These are phyloP conservation scores for Oryzias sinensis DNA, from an alignment of 2,797 vertebrate genomes.

Conservation along the genomic window DNA sequence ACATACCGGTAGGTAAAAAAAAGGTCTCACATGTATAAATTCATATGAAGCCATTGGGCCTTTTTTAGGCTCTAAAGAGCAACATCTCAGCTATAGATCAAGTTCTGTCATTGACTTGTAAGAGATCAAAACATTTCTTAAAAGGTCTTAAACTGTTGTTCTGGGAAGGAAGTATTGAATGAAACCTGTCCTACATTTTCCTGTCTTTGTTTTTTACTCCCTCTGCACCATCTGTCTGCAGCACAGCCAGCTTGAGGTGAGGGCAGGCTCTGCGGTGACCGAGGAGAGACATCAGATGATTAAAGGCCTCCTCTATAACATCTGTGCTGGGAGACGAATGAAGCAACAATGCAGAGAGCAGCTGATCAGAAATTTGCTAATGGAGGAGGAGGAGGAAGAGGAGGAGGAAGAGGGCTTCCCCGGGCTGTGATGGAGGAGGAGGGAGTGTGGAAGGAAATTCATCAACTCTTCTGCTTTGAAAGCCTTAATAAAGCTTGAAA, in stretches of 20 bases:
- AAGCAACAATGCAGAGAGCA: constrained; percentile 77
- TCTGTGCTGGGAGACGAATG: constrained; percentile 67
- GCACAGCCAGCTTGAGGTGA: constrained; percentile 29
- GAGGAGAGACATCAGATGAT: constrained; percentile 64
- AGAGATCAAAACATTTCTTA: neutral
- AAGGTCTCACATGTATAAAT: too few species aligned
- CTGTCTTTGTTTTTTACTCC: constrained; percentile 22
- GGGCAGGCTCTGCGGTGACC: constrained; percentile 27
- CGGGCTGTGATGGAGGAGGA: constrained; percentile 22
- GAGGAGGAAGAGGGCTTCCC: constrained; percentile 55
- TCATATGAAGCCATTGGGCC: too few species aligned
- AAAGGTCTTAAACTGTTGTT: constrained; percentile 8
- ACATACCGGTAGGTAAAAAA: too few species aligned
- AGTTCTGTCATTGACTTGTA: too few species aligned
- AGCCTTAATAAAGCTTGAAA: constrained; percentile 24
- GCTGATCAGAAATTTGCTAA: constrained; percentile 79
- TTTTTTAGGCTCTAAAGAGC: too few species aligned
- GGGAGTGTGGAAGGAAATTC: constrained; percentile 13
- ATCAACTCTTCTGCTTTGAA: constrained; percentile 43
- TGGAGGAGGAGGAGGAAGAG: constrained; percentile 63
- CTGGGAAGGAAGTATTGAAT: too few species aligned
- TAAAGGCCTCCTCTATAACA: constrained; percentile 64
- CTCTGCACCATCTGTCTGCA: constrained; percentile 21
- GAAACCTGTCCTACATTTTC: neutral
- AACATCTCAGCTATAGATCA: too few species aligned